Percentiles rank a stretch among this genome's conserved stretches.
These are phyloP conservation scores for Albula goreensis DNA, from an alignment of 2,113 vertebrate genomes.

Conservation along the genomic window DNA sequence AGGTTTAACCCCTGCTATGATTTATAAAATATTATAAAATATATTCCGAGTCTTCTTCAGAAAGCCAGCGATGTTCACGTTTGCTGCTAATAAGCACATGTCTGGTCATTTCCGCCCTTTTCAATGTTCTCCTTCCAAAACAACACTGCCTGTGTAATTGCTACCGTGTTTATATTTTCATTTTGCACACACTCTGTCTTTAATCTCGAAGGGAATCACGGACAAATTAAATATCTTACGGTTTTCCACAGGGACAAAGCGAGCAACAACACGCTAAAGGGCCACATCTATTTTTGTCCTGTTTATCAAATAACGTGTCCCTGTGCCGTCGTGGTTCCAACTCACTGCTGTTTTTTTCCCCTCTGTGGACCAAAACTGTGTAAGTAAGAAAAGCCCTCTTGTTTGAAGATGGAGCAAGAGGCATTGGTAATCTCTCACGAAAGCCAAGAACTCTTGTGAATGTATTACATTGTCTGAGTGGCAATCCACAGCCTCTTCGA, in stretches of 20 bases:
- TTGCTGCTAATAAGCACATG: neutral
- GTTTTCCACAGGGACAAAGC: slow-evolving; percentile 45
- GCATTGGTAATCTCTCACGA: neutral
- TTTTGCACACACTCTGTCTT: slow-evolving; percentile 38
- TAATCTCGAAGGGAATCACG: slow-evolving; percentile 33
- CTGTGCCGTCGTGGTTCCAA: neutral
- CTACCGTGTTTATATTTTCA: slow-evolving; percentile 40
- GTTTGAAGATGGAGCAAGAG: neutral
- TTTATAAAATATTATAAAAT: neutral
- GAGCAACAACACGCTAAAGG: slow-evolving; percentile 7
- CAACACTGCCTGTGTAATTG: slow-evolving; percentile 49
- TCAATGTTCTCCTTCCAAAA: slow-evolving; percentile 51
- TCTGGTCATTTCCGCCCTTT: neutral
- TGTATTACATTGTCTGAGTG: neutral
- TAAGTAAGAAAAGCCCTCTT: neutral
- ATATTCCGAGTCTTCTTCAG: neutral
- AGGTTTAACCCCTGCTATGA: too few species aligned
- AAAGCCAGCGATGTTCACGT: neutral
- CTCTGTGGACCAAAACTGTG: neutral
- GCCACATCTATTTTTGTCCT: slow-evolving; percentile 9
- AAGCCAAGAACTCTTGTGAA: neutral
- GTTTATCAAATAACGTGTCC: neutral
- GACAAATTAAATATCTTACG: slow-evolving; percentile 58
- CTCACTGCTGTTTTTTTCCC: neutral
- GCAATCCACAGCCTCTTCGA: neutral